Evolutionary conservation across 2,888 invertebrate genomes (phyloP).

Genomic region (Anthrax anthrax): DNA sequence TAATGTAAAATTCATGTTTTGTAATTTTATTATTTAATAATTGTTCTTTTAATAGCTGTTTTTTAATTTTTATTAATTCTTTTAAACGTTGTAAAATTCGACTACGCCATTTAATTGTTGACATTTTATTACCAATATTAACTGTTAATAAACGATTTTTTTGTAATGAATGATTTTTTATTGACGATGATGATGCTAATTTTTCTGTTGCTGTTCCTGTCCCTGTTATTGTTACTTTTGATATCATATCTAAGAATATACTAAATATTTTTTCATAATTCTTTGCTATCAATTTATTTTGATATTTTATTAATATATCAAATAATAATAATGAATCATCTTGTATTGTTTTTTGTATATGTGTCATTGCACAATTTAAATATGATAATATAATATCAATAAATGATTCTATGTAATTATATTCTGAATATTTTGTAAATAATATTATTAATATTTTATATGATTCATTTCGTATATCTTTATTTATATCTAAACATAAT

Average conservation of each 20-base stretch:
- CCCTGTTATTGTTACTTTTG: too few relatives aligned
- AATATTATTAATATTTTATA: conserved; percentile 35
- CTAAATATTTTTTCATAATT: conserved; percentile 58
- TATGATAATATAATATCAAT: conserved; percentile 64
- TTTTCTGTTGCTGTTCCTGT: too few relatives aligned
- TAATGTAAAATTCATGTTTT: too few relatives aligned
- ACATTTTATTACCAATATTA: conserved; percentile 55
- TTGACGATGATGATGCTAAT: too few relatives aligned
- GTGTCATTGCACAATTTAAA: conserved; percentile 79
- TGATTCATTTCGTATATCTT: conserved; percentile 36
- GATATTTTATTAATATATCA: conserved; percentile 56
- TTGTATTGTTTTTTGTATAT: conserved; percentile 65
- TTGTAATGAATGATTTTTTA: too few relatives aligned
- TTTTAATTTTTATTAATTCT: conserved; percentile 38
- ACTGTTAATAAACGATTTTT: conserved; percentile 51
- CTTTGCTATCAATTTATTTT: conserved; percentile 48
- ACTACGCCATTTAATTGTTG: conserved; percentile 64
- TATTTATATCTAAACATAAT: conserved; percentile 59
- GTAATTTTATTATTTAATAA: conserved; percentile 23
- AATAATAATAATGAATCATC: conserved; percentile 69
- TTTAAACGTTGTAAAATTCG: conserved; percentile 59
- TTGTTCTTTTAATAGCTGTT: conserved; percentile 36
- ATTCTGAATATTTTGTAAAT: conserved; percentile 16
- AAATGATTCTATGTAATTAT: conserved; percentile 44
- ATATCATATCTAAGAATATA: conserved; percentile 75